Evolutionary conservation across 2,888 invertebrate species (phyloP), one percentile per base, ranked within the genome.

Genomic region (Abrostola triplasia): DNA sequence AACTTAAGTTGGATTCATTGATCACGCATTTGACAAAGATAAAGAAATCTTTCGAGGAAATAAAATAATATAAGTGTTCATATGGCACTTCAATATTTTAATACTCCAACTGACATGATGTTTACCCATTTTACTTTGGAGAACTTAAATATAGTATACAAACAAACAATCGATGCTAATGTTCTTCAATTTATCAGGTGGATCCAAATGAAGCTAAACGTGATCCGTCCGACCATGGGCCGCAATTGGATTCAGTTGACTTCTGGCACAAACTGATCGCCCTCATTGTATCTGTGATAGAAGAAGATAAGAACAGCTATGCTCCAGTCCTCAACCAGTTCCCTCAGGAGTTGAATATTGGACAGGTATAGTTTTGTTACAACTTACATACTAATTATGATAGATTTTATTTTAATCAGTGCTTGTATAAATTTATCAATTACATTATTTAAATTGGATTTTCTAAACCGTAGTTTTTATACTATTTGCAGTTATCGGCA

Each of bases 201-300:
- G 98, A 98, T 95, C 98, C 98, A 60, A 98, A 97, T 85, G 98
- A 98, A 93, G 96, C 97, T 2, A 98, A 98, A 84, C 96, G 97
- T 63, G 98, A 98, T 87, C 96, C 97, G 11, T 97, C 98, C 88
- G 99, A 96, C 94, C 98, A 96, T 90, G 98, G 97, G 44, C 98
- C 98, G 0, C 96, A 97, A 81, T 88, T 98, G 83, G 98, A 99
- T 86, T 98, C 98, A 69, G 97, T 99, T 41, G 98, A 99, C 90
- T 99, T 99, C 95, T 99, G 99, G 99, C 99, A 99, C 94, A 99
- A 99, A 89, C 95, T 99, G 65, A 99, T 99, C 76, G 98, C 98
- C 38, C 96, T 99, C 67, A 99, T 99, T 79, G 98, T 99, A 59
- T 99, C 99, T 70, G 99, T 99, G 68, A 99, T 99, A 86, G 99